Evolutionary conservation across 2,888 invertebrate species (phyloP), one percentile per base, ranked within the genome.

Genomic region (Eilema sororculum): DNA sequence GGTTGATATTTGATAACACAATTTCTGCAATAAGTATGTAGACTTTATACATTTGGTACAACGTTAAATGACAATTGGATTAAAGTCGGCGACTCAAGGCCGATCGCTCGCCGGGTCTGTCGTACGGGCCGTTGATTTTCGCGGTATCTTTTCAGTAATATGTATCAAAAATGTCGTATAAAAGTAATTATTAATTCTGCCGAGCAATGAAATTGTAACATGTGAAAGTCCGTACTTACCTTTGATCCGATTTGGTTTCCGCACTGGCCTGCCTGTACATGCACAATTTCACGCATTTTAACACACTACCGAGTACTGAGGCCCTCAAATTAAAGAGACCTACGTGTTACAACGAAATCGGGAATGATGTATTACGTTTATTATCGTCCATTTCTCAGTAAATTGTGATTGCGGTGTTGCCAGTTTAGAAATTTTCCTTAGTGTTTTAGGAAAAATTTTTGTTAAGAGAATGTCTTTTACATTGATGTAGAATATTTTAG

Each of bases 231-330:
- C n/a, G n/a, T 93, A 98, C n/a, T n/a, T n/a, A n/a, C 98, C 97
- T 98, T 99, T 67, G 98, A 98, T 81, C 99, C 99, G 87, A 99
- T 99, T 94, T 99, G 99, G 93, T 99, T 99, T 67, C 99, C 99
- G 90, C 98, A 99, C 91, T 98, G 98, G 67, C 99, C 99, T 70
- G 98, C 97, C 93, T 99, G 99, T 71, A 99, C 96, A 90, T 99
- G 98, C 73, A 99, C 98, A 84, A 99, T 99, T 97, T 99, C 99
- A 93, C 98, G 97, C 99, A 99, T 99, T 94, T 80, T 85, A 25
- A 46, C 64, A 46, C 59, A 59, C 59, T n/a, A 59, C 66, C 66
- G 58, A 10, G 20, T 41, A 28, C 6, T 52, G 62, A 58, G 62
- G 58, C 71, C 69, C 66, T 75, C 68, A 65, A n/a, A 28, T 61